Percentiles rank a stretch among this genome's conserved stretches.
Conservation (phyloP, 2,888 invertebrate species). For the Diplazon laetatorius region DNA sequence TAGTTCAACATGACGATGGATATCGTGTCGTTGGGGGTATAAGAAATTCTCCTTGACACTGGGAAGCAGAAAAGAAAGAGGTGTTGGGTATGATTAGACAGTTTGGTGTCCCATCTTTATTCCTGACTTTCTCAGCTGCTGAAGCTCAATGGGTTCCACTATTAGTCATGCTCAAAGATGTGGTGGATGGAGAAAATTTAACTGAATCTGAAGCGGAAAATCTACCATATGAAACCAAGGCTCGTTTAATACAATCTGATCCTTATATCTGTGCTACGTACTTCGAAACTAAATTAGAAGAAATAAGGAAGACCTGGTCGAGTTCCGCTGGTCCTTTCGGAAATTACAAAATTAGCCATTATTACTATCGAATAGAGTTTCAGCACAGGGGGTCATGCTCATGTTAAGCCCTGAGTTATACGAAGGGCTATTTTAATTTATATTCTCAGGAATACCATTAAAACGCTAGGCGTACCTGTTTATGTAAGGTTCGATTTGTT, state of each 20-base stretch:
- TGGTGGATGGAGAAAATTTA: too few relatives aligned
- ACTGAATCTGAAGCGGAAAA: background rate
- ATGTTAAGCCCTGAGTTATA: conserved; percentile 54
- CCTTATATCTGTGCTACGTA: conserved; percentile 64
- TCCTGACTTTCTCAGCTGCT: conserved; percentile 58
- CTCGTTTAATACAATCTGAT: conserved; percentile 58
- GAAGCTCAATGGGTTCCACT: conserved; percentile 24
- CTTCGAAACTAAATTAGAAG: conserved; percentile 24
- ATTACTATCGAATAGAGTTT: conserved; percentile 59
- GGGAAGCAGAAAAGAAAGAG: conserved; percentile 53
- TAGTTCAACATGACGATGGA: background rate
- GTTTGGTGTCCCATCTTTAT: conserved; percentile 53
- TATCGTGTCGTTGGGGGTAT: too few relatives aligned
- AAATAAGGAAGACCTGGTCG: too few relatives aligned
- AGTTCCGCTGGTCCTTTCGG: too few relatives aligned
- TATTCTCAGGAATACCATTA: too few relatives aligned
- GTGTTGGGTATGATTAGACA: conserved; percentile 61
- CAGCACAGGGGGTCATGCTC: conserved; percentile 57
- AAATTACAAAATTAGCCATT: too few relatives aligned
- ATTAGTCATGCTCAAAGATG: too few relatives aligned
- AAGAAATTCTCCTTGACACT: conserved; percentile 40
- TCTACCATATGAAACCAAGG: conserved; percentile 51
- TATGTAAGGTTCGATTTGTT: too few relatives aligned
- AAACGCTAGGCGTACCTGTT: too few relatives aligned
- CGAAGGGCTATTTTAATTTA: too few relatives aligned